Evolutionary conservation across 2,797 vertebrate genomes (phyloP).

Genomic region (Rachycentron canadum): DNA sequence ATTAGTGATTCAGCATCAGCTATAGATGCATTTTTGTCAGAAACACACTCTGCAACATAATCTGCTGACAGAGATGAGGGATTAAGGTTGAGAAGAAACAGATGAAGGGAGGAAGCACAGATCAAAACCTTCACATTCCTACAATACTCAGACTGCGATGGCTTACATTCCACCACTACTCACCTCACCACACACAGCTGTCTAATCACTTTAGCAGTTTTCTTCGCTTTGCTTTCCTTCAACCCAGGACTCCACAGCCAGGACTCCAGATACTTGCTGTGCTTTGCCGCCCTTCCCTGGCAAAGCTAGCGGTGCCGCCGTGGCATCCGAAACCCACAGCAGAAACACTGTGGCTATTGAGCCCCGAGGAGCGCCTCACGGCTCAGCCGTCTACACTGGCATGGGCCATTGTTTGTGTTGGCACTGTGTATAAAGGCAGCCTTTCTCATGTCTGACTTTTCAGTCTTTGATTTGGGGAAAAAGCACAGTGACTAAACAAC

Average conservation of each 20-base stretch:
- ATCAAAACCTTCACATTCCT: conserved; percentile 50
- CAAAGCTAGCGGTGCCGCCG: conserved; percentile 45
- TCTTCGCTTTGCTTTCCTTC: conserved; percentile 30
- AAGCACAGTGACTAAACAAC: conserved; percentile 40
- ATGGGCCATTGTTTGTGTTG: conserved; percentile 76
- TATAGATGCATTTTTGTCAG: neutral
- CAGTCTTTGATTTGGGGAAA: conserved; percentile 51
- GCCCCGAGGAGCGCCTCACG: conserved; percentile 60
- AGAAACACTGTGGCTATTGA: conserved; percentile 74
- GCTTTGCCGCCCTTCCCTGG: conserved; percentile 47
- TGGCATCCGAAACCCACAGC: conserved; percentile 49
- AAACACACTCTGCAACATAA: neutral
- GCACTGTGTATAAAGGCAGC: conserved; percentile 68
- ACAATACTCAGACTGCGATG: conserved; percentile 29
- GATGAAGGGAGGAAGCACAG: conserved; percentile 32
- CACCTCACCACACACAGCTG: conserved; percentile 56
- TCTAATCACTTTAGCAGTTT: conserved; percentile 52
- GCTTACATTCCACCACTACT: conserved; percentile 31
- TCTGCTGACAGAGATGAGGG: neutral
- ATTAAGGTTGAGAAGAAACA: conserved; percentile 19
- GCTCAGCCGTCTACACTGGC: conserved; percentile 62
- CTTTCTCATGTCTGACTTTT: conserved; percentile 62
- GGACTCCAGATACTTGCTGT: conserved; percentile 28
- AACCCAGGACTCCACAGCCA: conserved; percentile 35
- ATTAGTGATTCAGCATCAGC: conserved; percentile 23